A percentile compares a stretch with the other conserved stretches of the same genome.
Evolutionary conservation across 2,113 vertebrate genomes (phyloP).

Genomic region (Gallinago paraguaiae): DNA sequence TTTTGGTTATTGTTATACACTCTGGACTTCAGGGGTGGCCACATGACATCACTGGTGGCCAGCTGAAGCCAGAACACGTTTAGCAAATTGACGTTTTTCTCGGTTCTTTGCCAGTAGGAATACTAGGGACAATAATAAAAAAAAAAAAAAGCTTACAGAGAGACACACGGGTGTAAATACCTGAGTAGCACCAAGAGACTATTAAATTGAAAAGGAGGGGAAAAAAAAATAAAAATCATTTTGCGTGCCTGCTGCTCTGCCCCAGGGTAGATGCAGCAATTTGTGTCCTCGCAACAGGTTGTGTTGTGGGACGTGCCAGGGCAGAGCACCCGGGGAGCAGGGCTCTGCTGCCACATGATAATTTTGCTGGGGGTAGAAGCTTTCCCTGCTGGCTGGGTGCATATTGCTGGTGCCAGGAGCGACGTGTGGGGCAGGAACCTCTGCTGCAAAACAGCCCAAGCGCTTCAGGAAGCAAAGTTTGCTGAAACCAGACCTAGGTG

Average conservation of each 20-base stretch:
- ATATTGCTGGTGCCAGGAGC: background rate
- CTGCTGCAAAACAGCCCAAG: background rate
- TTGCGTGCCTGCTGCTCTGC: background rate
- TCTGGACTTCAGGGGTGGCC: background rate
- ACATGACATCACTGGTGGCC: background rate
- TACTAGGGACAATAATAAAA: background rate
- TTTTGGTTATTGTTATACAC: background rate
- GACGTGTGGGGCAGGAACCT: fast-evolving
- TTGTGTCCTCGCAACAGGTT: background rate
- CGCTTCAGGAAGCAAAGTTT: background rate
- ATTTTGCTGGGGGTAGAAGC: background rate
- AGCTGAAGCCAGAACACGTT: background rate
- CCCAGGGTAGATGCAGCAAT: background rate
- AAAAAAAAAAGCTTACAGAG: constrained; percentile 3
- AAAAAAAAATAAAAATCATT: background rate
- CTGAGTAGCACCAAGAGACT: background rate
- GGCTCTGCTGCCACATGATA: fast-evolving
- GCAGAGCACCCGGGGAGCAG: fast-evolving
- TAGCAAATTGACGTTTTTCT: background rate
- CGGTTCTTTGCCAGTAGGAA: background rate
- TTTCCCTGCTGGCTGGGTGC: background rate
- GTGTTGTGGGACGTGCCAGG: fast-evolving
- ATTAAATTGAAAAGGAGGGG: background rate
- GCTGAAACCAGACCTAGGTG: background rate
- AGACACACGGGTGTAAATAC: background rate